Conservation (phyloP, 1,140 invertebrate genomes). For the Cydia fagiglandana region DNA sequence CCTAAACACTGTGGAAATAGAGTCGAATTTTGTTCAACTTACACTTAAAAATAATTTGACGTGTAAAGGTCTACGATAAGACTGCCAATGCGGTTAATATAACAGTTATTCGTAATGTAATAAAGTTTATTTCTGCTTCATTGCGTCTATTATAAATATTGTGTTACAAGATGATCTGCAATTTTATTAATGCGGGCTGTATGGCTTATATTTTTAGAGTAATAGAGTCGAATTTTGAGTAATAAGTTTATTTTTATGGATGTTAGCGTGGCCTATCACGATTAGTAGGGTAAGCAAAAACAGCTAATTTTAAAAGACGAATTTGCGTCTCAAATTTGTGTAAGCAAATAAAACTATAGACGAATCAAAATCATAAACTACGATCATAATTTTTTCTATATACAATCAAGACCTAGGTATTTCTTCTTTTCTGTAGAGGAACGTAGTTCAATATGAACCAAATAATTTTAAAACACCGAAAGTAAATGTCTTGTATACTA, state of each 20-base stretch:
- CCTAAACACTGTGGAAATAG: not conserved
- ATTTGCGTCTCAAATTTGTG: too few species aligned
- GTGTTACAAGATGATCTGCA: not conserved
- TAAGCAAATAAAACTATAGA: too few species aligned
- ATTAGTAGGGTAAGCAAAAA: conserved; percentile 27
- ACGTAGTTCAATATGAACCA: too few species aligned
- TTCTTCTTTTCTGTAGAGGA: too few species aligned
- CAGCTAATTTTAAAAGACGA: conserved; percentile 33
- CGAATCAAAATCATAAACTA: too few species aligned
- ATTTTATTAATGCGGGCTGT: not conserved
- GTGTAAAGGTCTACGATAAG: not conserved
- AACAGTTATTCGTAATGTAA: not conserved
- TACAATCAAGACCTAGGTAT: too few species aligned
- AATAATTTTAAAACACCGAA: too few species aligned
- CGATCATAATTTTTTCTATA: too few species aligned
- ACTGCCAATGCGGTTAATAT: not conserved
- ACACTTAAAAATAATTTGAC: not conserved
- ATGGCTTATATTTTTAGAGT: not conserved
- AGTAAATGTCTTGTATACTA: too few species aligned
- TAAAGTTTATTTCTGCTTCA: not conserved
- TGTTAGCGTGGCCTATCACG: conserved; percentile 10
- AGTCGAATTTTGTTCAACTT: not conserved
- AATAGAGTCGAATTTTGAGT: not conserved
- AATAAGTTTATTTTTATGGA: not conserved
- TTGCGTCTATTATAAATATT: not conserved